Conservation (phyloP, 2,113 vertebrate genomes). For the Zosterops borbonicus region DNA sequence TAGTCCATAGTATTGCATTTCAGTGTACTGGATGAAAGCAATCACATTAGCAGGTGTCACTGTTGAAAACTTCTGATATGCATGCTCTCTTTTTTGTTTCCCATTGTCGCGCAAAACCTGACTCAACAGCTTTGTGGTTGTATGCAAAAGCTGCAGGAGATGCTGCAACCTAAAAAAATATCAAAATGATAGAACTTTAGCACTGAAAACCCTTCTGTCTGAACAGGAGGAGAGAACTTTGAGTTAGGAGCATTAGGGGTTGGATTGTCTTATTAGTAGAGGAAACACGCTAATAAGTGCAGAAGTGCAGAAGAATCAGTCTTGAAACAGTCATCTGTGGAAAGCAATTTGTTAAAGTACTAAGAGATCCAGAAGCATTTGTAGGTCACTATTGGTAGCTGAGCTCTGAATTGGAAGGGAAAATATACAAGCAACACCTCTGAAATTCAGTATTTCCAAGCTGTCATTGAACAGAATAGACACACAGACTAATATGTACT, state of each 20-base stretch:
- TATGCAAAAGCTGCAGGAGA: not conserved
- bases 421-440: rapidly evolving
- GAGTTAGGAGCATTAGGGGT: not conserved
- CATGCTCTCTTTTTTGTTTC: not conserved
- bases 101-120: rapidly evolving
- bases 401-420: not conserved
- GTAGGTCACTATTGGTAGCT: not conserved
- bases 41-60: not conserved
- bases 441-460: not conserved
- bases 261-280: not conserved
- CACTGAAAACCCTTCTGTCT: not conserved
- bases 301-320: not conserved
- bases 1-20: rapidly evolving
- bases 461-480: not conserved
- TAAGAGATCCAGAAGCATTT: not conserved
- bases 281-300: not conserved
- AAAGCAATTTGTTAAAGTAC: not conserved
- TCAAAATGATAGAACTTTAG: not conserved
- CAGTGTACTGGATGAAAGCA: not conserved
- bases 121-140: not conserved
- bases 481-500: not conserved
- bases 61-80: not conserved
- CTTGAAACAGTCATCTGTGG: not conserved
- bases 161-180: not conserved
- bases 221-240: not conserved